Evolutionary conservation across 2,113 vertebrate species (phyloP), one percentile per base, ranked within the genome.

Genomic region (Sinocyclocheilus anophthalmus): DNA sequence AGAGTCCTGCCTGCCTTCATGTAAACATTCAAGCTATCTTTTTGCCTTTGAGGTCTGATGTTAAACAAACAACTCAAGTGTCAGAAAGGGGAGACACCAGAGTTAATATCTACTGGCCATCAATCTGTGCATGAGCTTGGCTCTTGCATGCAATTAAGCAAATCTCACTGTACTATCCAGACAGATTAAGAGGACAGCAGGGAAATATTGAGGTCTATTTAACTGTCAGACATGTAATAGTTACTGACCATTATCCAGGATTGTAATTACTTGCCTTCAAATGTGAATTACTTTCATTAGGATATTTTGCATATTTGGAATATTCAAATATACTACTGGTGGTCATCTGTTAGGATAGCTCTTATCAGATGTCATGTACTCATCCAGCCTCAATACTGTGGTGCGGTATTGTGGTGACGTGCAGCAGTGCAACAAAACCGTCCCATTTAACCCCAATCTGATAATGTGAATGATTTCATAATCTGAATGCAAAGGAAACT

Each of bases 61-160:
- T 55, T 79, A 79, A 59, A 80, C 55, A 61, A 39, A 79, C 37
- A 80, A 14, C 55, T 63, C 20, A 59, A 63, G 22, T 63, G 57
- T 26, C 30, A 80, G 57, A 63, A 63, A 80, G 22, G 37, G 12
- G 7, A 14, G 33, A 42, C 33, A 10, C 22, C 78, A 63, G 37
- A 24, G 57, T 3, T 42, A n/a, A 14, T 9, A 61, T 61, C 5
- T 61, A 80, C 55, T 24, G 30, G 37, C 22, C 57, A 80, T 61
- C 5, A 26, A 45, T 78, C 16, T 37, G 76, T 37, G 30, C 42
- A 48, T 24, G 39, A 75, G 12, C 22, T 45, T 24, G 33, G 12
- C 22, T 39, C 13, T n/a, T n/a, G 55, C 42, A 24, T 78, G 53
- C 33, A 37, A 59, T 78, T 30, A 78, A 20, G 18, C 0, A 20